Evolutionary conservation across 1,140 invertebrate species (phyloP).

Genomic region (Diabrotica virgifera): DNA sequence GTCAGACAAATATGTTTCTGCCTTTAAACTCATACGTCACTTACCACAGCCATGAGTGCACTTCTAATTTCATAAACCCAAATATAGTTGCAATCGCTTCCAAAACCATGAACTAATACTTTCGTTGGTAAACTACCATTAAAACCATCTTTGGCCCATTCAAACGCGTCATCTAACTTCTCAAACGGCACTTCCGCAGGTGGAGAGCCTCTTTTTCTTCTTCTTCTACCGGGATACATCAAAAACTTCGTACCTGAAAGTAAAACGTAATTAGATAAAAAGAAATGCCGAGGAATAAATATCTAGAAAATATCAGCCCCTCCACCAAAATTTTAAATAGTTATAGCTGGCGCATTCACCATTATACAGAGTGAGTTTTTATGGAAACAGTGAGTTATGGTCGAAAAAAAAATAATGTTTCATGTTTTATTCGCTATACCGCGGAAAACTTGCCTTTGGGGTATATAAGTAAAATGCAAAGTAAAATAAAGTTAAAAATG

Average conservation of each 20-base stretch:
- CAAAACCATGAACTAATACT: conserved; percentile 93
- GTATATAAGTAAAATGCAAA: too few species aligned
- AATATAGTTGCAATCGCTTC: conserved; percentile 81
- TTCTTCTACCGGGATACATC: conserved; percentile 55
- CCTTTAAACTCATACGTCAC: too few species aligned
- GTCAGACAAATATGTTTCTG: too few species aligned
- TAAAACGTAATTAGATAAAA: too few species aligned
- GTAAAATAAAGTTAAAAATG: too few species aligned
- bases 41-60: conserved; percentile 81
- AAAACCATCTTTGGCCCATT: conserved; percentile 61
- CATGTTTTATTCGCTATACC: too few species aligned
- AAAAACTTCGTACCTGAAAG: conserved; percentile 65
- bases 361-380: too few species aligned
- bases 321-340: background rate
- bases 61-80: conserved; percentile 94
- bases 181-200: conserved; percentile 64
- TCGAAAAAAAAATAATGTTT: too few species aligned
- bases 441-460: too few species aligned
- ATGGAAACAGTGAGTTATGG: too few species aligned
- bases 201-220: conserved; percentile 55
- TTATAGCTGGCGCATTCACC: background rate
- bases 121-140: conserved; percentile 73
- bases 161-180: conserved; percentile 63
- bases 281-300: too few species aligned
- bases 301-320: too few species aligned